Evolutionary conservation across 2,888 invertebrate genomes (phyloP), one percentile per base, ranked within the genome.

Genomic region (Auanema freiburgensis): DNA sequence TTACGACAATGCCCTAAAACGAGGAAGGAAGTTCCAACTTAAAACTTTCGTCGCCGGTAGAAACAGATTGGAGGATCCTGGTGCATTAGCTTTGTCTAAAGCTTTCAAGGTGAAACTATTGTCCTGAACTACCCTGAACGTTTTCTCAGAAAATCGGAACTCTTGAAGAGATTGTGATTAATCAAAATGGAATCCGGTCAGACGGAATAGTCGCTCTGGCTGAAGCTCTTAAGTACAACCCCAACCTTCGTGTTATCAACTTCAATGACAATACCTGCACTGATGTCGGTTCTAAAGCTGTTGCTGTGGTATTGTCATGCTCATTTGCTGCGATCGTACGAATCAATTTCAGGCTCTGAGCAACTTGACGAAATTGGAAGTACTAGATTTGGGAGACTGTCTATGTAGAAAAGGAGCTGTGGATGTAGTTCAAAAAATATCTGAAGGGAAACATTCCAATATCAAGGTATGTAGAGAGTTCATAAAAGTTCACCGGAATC

Each of bases 131-230:
- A 1, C 33, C 16, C 23, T 18, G 10, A 46, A 46, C 8, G 6
- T 51, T 11, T 14, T 86, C 85, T 2, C 85, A 90, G 88, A 87
- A 88, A 55, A 88, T 96, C 78, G 90, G 90, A 23, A 91, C 91
- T 0, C 85, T 98, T 11, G 92, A 94, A 85, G 91, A 92, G 84
- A 88, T 99, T 33, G 89, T 89, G 5, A 92, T 98, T 90, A 94
- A 93, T 0, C 97, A 98, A 85, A 98, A 99, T 85, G 95, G 96
- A 0, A 97, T 98, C 77, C 92, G 92, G 85, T 90, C 91, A 81
- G 85, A 86, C 0, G 98, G 97, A 0, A 90, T 97, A 53, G 85
- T 89, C 0, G 92, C 91, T 0, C 84, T 99, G 6, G 90, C 92
- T 46, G 59, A 63, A 6, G 53, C 59, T 3, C 89, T 97, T 72